These are phyloP conservation scores for Phocoena phocoena DNA, from an alignment of 2,113 vertebrate genomes.

Conservation along the genomic window DNA sequence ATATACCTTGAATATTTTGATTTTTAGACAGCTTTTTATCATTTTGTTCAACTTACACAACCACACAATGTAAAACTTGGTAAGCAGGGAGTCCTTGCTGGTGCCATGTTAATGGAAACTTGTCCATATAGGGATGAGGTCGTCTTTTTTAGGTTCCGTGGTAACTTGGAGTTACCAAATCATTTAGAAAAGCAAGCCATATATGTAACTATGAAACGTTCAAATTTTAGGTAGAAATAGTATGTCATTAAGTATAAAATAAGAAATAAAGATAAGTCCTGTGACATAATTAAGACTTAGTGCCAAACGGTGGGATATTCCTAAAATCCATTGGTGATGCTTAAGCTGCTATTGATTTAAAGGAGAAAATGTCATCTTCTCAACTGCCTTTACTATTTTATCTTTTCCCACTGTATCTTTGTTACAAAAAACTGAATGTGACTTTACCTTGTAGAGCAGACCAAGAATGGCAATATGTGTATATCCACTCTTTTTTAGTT, in stretches of 20 bases:
- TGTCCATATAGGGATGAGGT: neutral
- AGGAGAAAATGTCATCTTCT: neutral
- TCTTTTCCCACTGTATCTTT: neutral
- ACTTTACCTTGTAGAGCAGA: neutral
- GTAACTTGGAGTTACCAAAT: neutral
- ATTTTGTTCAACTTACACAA: neutral
- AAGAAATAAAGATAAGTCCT: neutral
- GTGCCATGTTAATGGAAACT: neutral
- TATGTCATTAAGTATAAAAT: neutral
- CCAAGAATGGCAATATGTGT: neutral
- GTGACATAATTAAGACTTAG: neutral
- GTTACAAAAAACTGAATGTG: neutral
- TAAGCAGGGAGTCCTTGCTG: accelerated
- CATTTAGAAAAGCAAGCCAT: neutral
- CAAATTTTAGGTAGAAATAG: neutral
- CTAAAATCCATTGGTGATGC: neutral
- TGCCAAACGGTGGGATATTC: neutral
- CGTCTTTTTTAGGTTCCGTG: neutral
- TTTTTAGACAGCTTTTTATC: neutral
- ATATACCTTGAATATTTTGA: neutral
- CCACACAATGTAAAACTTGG: neutral
- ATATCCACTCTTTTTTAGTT: no score
- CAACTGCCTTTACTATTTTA: neutral
- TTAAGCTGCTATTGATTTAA: neutral
- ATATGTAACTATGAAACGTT: neutral